Evolutionary conservation across 2,113 vertebrate species (phyloP), one percentile per base, ranked within the genome.

Genomic region (Abramis brama): DNA sequence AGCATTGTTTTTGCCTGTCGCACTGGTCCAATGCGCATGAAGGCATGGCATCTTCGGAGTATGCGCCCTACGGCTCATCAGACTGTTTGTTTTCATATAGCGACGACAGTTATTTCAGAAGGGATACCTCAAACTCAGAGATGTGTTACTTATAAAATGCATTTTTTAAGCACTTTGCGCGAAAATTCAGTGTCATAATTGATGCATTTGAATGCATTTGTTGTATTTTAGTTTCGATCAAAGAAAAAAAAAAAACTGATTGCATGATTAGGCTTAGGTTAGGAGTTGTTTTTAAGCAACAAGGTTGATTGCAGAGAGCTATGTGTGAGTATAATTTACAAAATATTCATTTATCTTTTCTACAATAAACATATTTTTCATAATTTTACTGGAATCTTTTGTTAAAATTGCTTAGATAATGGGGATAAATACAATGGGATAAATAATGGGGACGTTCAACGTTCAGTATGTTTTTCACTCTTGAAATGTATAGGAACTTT

Each of bases 131-230:
- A 5, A 88, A 82, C 91, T 94, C 95, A 2, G 96, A 98, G 47
- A 91, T 95, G 79, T 98, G 95, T 91, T 98, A 97, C 86, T 94
- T 96, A 94, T 98, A 96, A 94, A 91, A 71, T 83, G 85, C 21
- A 33, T 4, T 57, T 76, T 79, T 55, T 80, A 85, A 66, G 81
- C 88, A 84, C 68, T 73, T 70, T 88, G 75, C 70, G 43, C 71
- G 70, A 55, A 6, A 43, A 82, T 66, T 80, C 74, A 80, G 88
- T 87, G 66, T 74, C 88, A 89, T 75, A 27, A 78, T 89, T 93
- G 90, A 82, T 91, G 90, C 79, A 83, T 91, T 93, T 68, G 66
- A 79, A 86, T 43, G 21, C n/a, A 77, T 79, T 76, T 84, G n/a
- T 70, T 90, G 30, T 36, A 71, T 33, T 68, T 57, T 70, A 62